These are phyloP conservation scores for Rhadina sibilatrix DNA, from an alignment of 2,113 vertebrate genomes.

Conservation along the genomic window DNA sequence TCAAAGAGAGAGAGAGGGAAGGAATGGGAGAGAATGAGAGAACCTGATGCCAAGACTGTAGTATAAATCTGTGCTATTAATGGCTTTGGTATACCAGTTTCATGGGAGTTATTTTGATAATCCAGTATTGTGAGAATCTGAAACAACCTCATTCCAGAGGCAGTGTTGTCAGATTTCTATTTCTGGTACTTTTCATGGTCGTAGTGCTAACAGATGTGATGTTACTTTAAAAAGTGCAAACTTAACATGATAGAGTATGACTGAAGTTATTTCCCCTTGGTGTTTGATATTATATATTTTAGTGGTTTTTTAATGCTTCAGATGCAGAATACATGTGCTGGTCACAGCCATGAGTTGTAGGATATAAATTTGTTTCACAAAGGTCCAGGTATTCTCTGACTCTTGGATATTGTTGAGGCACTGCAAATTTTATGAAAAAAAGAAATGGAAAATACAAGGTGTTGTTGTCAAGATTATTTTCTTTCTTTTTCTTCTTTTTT, in stretches of 20 bases:
- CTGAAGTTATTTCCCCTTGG: background rate
- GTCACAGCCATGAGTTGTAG: background rate
- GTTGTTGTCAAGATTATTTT: background rate
- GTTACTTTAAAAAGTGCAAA: background rate
- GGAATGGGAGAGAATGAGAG: background rate
- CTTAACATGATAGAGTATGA: background rate
- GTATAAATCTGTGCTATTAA: conserved; percentile 55
- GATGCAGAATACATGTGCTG: background rate
- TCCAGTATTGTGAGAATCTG: conserved; percentile 56
- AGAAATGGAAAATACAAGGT: background rate
- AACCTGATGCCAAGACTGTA: conserved; percentile 15
- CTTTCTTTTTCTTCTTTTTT: background rate
- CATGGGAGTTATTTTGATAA: conserved; percentile 59
- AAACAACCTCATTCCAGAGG: conserved; percentile 57
- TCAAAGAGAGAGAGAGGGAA: background rate
- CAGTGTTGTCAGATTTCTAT: conserved; percentile 52
- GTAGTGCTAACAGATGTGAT: conserved; percentile 21
- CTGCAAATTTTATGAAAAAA: background rate
- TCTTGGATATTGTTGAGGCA: background rate
- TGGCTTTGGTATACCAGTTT: conserved; percentile 61
- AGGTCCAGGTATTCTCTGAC: background rate
- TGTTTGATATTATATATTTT: background rate
- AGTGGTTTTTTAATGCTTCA: background rate
- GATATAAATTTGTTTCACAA: background rate
- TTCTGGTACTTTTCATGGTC: conserved; percentile 26